Evolutionary conservation across 2,888 invertebrate species (phyloP), one percentile per base, ranked within the genome.

Genomic region (Perdita meconis): DNA sequence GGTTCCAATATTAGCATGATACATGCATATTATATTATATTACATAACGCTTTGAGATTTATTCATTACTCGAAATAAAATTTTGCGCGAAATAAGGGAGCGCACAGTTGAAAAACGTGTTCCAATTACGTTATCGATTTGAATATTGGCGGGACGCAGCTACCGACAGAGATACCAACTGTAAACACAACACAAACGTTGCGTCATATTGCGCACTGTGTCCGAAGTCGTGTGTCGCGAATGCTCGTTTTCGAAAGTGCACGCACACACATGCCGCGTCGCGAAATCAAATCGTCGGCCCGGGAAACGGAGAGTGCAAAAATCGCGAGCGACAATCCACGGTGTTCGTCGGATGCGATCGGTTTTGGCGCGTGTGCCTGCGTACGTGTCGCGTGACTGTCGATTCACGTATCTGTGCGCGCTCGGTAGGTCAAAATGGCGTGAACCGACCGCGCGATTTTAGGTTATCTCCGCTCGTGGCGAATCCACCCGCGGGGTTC

Each of bases 391-490:
- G 81, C 76, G 67, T 83, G 86, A 86, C 85, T 80, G 84, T 87
- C 82, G 80, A 80, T 85, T 86, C 86, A 84, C 85, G 86, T 82
- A 85, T 85, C 78, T 83, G 88, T 83, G 84, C 82, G 82, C 83
- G 85, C 89, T 89, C 88, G 84, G 83, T 86, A 80, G 86, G 86
- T 89, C 90, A 90, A 89, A 89, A 89, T 90, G 90, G 90, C 90
- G 90, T 88, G 88, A 87, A 73, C 73, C 63, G 81, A 80, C 78
- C 65, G 79, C 69, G 72, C 80, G 74, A 66, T 89, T 89, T 84
- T 87, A 89, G 89, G 89, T 89, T 89, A 89, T 86, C 85, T 81
- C 79, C 50, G 68, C 74, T 78, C 79, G 77, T 78, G 77, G 80
- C 67, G 65, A 61, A 67, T 76, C 53, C 70, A 57, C 51, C 61